Percentiles rank a stretch among this genome's conserved stretches.
Conservation (phyloP, 2,113 vertebrate genomes). For the Pachyramphus minor region DNA sequence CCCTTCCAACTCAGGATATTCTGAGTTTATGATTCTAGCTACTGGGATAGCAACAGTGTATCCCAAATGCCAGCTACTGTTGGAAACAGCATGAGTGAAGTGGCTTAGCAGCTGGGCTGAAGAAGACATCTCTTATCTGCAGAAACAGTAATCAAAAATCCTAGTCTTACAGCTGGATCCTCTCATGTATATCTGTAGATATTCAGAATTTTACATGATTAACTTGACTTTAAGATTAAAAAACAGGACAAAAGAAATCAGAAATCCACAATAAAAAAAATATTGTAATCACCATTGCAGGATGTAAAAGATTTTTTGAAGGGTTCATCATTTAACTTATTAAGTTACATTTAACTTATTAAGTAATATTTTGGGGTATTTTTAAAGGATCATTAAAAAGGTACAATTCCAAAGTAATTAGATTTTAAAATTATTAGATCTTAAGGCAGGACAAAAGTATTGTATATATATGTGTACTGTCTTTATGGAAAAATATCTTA, state of each 20-base stretch:
- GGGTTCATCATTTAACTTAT: not conserved
- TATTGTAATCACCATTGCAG: not conserved
- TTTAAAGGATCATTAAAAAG: not conserved
- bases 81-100: not conserved
- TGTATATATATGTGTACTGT: not conserved
- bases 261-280: not conserved
- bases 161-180: not conserved
- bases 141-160: not conserved
- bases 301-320: not conserved
- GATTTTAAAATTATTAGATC: not conserved
- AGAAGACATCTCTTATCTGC: not conserved
- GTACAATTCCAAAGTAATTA: not conserved
- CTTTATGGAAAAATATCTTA: not conserved
- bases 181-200: not conserved
- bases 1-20: not conserved
- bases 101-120: not conserved
- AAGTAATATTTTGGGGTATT: not conserved
- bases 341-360: too few relatives aligned
- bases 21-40: not conserved
- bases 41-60: not conserved
- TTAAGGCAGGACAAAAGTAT: not conserved
- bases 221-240: not conserved
- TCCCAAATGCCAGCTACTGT: not conserved
- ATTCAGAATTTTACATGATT: not conserved
- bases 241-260: not conserved